Base-by-base conservation (phyloP, 2,797 vertebrate genomes). In the Pagetopsis macropterus region DNA sequence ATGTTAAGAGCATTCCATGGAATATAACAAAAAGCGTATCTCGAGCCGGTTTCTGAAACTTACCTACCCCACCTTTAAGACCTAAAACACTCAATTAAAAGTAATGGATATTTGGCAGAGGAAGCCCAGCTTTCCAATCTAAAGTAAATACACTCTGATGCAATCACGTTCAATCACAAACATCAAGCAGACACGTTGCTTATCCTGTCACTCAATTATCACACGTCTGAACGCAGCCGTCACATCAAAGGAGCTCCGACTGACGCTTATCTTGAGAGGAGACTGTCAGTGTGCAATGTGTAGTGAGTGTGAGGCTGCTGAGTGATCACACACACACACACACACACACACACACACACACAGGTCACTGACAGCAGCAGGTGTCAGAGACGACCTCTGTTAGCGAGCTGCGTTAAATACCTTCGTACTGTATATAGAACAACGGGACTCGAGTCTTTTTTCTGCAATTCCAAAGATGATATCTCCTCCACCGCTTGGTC, bases 371-470 rank as follows among this genome's bases (percentile, higher is more conserved):
- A 46, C n/a, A 72, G 65, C 62, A 55, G 65, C 82, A 72, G 58
- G 78, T 82, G 81, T 78, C 58, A 7, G 2, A 41, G 62, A 48
- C 5, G 65, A 44, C 58, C 58, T 69, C 57, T 37, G 59, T 17
- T 19, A 37, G 51, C n/a, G 9, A 46, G 68, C 56, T 72, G 72
- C 52, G 19, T 27, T 16, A 57, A 71, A 69, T 73, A 14, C 46
- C 56, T 5, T 45, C 40, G 3, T 1, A 5, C 68, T 65, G 52
- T 80, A 79, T 66, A 51, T 77, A 82, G 76, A 75, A 72, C 78
- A 76, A 71, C 71, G 74, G 16, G 27, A 70, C 33, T 1, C 21
- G 3, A 43, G 37, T 43, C 11, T 11, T 3, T 13, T 16, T 15
- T 37, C 33, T 44, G 23, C 21, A 12, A 9, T 6, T 54, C 44